Base-by-base conservation (phyloP, 2,113 vertebrate species). In the Ibidorhyncha struthersii region DNA sequence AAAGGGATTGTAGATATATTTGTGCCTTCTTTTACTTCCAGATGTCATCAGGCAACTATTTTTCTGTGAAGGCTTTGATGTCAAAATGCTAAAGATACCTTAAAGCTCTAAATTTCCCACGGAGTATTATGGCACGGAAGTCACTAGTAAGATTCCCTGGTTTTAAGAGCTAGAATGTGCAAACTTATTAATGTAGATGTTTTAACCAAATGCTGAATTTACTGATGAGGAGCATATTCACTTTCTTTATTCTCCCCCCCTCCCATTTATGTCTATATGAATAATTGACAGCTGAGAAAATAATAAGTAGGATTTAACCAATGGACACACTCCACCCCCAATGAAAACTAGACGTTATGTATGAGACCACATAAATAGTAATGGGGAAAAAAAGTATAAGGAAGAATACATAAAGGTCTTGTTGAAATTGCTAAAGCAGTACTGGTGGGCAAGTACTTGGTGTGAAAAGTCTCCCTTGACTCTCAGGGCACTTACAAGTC, bases 1-100 rank as follows among this genome's bases (percentile, higher is more conserved):
- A 82, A 90, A 70, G 47, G 8, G 23, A 66, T 53, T 91, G 26
- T 8, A 45, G 53, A n/a, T 19, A 1, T 6, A 26, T 81, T 93
- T 78, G 58, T 78, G 67, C 38, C 26, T 38, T 19, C 76, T 78
- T 77, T 58, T 67, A 20, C 74, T 86, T 82, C 58, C 87, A 87
- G 94, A 65, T 96, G 78, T n/a, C 67, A 88, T 73, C 90, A 70
- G 67, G 34, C 8, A 32, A 58, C 36, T 76, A 8, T 63, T 82
- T n/a, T 49, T 52, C 45, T 77, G 30, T 2, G 27, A 69, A 92
- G 30, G 9, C 53, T 89, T 94, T 94, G 78, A 77, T 96, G 74
- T 80, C 62, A 52, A 72, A 91, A 82, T 72, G 34, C 45, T 82
- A 11, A 90, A 90, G 66, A 69, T 29, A 90, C 78, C 92, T 94